Evolutionary conservation across 2,888 invertebrate species (phyloP), one percentile per base, ranked within the genome.

Genomic region (Stenotaenia linearis): DNA sequence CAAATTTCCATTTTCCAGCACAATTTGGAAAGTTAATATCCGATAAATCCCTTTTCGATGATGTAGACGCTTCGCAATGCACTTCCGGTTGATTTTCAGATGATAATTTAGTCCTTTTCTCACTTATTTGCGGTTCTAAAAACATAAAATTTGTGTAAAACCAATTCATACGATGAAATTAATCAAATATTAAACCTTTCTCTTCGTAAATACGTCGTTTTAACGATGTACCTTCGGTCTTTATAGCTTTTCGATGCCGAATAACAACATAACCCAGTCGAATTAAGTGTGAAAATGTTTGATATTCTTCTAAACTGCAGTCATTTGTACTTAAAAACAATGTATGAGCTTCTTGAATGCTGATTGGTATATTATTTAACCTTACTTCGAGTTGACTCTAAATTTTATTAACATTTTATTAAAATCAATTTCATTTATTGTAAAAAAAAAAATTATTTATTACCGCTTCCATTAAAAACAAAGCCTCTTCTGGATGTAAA

Each of bases 401-500:
- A 21, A 21, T n/a, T n/a, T n/a, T n/a, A n/a, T n/a, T n/a, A n/a
- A n/a, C n/a, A n/a, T n/a, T n/a, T n/a, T n/a, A n/a, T n/a, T n/a
- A n/a, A n/a, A n/a, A n/a, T n/a, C n/a, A n/a, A n/a, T n/a, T n/a
- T n/a, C n/a, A n/a, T n/a, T n/a, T n/a, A n/a, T n/a, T n/a, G n/a
- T n/a, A n/a, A n/a, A n/a, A n/a, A n/a, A n/a, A 15, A 18, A 50
- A n/a, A 2, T n/a, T 56, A n/a, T 56, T 56, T 7, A 56, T 79
- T 75, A 80, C 80, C 18, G 75, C 40, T 35, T 80, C 80, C 76
- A 79, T 78, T 12, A 80, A 45, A 40, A 78, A 80, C 28, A 80
- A 9, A 30, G 78, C 80, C 40, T 80, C 80, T 79, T 80, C 80
- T 21, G 76, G 78, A 21, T 78, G 75, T 0, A 80, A 23, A 25